Evolutionary conservation across 2,113 vertebrate species (phyloP).

Genomic region (Rynchops niger): DNA sequence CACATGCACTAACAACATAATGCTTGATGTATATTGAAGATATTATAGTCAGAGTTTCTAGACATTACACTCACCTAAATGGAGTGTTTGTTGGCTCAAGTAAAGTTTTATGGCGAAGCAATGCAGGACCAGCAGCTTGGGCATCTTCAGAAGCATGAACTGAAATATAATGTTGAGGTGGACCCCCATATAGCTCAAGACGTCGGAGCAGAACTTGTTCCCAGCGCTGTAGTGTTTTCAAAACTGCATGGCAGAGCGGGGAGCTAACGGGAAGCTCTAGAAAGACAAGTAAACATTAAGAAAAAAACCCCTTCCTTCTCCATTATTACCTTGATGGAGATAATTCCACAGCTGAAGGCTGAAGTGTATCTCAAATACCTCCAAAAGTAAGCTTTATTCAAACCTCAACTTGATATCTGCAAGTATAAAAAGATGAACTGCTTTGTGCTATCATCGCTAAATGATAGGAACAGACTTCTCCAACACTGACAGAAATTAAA

Average conservation of each 20-base stretch:
- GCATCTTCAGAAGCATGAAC: conserved; percentile 82
- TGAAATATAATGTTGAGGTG: conserved; percentile 88
- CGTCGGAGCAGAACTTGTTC: conserved; percentile 92
- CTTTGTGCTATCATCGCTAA: not conserved
- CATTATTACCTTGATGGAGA: not conserved
- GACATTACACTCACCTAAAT: conserved; percentile 80
- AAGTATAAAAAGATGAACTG: not conserved
- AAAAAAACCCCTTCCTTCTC: not conserved
- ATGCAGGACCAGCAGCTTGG: conserved; percentile 85
- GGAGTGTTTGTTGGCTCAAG: conserved; percentile 94
- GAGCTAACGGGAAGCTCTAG: conserved; percentile 94
- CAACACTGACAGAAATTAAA: not conserved
- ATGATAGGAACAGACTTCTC: not conserved
- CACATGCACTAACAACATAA: not conserved
- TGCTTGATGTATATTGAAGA: not conserved
- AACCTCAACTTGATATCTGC: not conserved
- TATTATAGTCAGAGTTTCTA: not conserved
- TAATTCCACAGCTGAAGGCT: not conserved
- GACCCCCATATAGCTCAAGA: conserved; percentile 90
- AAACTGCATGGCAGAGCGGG: conserved; percentile 89
- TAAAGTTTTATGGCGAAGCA: conserved; percentile 94
- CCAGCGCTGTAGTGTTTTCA: conserved; percentile 95
- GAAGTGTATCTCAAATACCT: not conserved
- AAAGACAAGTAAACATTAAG: conserved; percentile 15
- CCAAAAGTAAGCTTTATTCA: not conserved